Conservation (phyloP, 2,113 vertebrate species). For the Aplodontia rufa region DNA sequence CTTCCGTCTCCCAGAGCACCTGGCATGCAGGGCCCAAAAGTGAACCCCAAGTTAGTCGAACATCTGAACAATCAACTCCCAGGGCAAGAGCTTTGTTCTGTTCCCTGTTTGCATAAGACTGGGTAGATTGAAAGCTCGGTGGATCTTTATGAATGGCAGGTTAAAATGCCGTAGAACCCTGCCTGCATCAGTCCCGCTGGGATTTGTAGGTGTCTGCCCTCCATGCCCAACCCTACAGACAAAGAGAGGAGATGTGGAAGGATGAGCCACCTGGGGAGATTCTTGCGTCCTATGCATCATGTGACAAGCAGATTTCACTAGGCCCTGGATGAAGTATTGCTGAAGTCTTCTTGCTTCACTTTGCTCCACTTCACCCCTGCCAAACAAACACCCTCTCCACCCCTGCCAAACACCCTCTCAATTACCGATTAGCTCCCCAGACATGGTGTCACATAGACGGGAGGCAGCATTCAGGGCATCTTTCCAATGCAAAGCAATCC, state of each 20-base stretch:
- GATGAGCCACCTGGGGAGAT: too few species aligned
- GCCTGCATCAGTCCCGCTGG: too few species aligned
- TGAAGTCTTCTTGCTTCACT: background rate
- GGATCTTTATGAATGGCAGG: background rate
- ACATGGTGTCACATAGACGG: background rate
- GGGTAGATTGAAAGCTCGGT: background rate
- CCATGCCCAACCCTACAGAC: background rate
- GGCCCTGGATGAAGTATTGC: background rate
- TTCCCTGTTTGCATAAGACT: background rate
- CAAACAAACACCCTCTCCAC: background rate
- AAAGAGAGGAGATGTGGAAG: background rate
- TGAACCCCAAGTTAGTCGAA: background rate
- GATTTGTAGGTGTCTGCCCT: background rate
- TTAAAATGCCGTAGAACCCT: background rate
- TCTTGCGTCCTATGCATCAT: background rate
- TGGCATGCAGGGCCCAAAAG: background rate
- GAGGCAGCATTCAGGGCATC: background rate
- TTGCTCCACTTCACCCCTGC: background rate
- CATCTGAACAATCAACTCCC: background rate
- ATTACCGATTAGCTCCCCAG: background rate
- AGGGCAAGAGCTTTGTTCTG: background rate
- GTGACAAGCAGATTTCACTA: background rate
- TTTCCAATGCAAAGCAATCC: background rate
- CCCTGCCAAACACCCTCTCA: background rate
- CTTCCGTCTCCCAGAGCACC: background rate